These are phyloP conservation scores for Protobothrops mucrosquamatus DNA, from an alignment of 2,113 vertebrate species.

Conservation along the genomic window DNA sequence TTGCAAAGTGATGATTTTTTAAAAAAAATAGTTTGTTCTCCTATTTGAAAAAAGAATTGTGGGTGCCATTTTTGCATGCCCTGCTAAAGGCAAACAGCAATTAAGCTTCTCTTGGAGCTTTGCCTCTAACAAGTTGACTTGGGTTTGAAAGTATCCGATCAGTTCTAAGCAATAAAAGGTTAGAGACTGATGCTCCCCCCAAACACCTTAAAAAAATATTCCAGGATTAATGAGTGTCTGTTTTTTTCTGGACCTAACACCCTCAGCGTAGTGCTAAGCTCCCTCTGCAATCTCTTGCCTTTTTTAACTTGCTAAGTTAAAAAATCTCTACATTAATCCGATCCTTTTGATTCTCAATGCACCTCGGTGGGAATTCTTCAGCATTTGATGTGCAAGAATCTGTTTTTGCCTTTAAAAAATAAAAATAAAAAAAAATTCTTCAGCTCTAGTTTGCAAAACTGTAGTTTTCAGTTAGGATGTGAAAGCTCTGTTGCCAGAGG, in stretches of 20 bases:
- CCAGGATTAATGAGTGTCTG: neutral
- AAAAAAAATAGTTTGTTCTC: neutral
- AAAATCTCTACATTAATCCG: neutral
- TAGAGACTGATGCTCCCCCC: neutral
- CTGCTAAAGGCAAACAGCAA: neutral
- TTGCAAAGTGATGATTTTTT: neutral
- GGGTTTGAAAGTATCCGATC: neutral
- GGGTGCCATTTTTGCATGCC: neutral
- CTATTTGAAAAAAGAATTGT: neutral
- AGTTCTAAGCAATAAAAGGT: neutral
- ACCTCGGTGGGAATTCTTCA: neutral
- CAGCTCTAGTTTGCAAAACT: neutral
- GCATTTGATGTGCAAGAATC: neutral
- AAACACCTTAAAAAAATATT: neutral
- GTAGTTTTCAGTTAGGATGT: neutral
- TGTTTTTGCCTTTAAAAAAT: neutral
- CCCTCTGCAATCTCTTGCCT: neutral
- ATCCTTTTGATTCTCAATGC: neutral
- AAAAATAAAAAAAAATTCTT: neutral
- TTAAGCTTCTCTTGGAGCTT: neutral
- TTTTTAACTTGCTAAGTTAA: neutral
- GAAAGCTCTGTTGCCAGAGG: too few relatives aligned
- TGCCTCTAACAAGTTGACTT: neutral
- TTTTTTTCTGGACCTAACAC: neutral
- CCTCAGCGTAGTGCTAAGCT: neutral